Evolutionary conservation across 2,113 vertebrate genomes (phyloP), one percentile per base, ranked within the genome.

Genomic region (Aphyosemion australe): DNA sequence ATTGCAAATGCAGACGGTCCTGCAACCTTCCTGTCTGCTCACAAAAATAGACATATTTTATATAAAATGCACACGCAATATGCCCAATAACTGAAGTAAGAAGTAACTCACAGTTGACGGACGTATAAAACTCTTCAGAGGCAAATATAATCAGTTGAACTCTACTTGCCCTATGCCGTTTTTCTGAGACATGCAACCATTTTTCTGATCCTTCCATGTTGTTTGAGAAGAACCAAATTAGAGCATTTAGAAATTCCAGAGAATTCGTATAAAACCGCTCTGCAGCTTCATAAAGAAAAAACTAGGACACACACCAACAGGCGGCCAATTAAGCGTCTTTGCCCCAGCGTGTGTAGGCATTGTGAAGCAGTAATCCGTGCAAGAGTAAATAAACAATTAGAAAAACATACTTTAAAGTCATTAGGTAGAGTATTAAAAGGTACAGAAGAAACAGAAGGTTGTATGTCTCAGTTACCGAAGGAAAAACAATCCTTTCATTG

Each of bases 1-100:
- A 86, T 87, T 78, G 72, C 79, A 84, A 88, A 86, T 76, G 77
- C 83, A 89, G 80, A 74, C 67, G 15, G 26, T 51, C 67, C 65
- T 45, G 74, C 79, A 87, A 78, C 78, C 75, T 72, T 81, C 62
- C 87, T 53, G 85, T 79, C 80, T 65, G 45, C 21, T 62, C 61
- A 48, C 65, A 48, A 59, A 54, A 70, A 72, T 15, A 71, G 18
- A 61, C 37, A 13, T 45, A 34, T 43, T 48, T 58, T 54, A 41
- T 50, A 58, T 67, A 26, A 26, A 26, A n/a, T 4, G 13, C 37
- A 74, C 41, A 4, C 15, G 26, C 31, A 66, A 56, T 43, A 42
- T 1, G 20, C 15, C 12, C 3, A 2, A 58, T n/a, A 19, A 18
- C 19, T 43, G n/a, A 77, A 51, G 61, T 48, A 13, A 1, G 13